A percentile compares a stretch with the other conserved stretches of the same genome.
These are phyloP conservation scores for Melanerpes aurifrons DNA, from an alignment of 2,113 vertebrate genomes.

Conservation along the genomic window DNA sequence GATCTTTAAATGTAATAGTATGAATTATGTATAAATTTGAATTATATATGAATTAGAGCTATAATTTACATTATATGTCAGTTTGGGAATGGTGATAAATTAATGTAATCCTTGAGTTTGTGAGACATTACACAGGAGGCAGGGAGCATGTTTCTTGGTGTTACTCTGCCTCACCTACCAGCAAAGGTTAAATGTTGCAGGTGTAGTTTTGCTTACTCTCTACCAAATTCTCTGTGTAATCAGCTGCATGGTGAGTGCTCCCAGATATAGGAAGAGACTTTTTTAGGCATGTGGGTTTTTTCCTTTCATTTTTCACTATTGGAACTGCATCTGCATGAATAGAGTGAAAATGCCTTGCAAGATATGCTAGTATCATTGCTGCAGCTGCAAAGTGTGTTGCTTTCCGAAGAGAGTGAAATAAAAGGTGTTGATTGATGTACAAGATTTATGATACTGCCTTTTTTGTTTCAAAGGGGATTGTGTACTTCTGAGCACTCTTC, in stretches of 20 bases:
- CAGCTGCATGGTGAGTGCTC: background rate
- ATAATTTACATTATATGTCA: background rate
- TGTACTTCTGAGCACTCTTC: background rate
- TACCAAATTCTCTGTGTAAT: background rate
- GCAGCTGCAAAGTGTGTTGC: background rate
- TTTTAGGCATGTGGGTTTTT: background rate
- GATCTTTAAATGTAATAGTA: background rate
- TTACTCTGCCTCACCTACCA: background rate
- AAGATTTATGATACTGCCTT: background rate
- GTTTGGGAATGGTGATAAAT: background rate
- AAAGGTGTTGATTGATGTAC: background rate
- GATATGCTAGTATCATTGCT: background rate
- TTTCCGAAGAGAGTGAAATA: background rate
- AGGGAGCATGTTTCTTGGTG: background rate
- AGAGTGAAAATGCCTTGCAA: background rate
- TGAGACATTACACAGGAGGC: background rate
- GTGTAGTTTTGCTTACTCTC: background rate
- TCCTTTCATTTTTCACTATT: background rate
- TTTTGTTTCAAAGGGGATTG: background rate
- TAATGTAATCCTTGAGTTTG: background rate
- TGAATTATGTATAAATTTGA: too few species aligned
- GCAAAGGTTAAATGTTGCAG: background rate
- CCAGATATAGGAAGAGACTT: background rate
- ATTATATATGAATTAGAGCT: too few species aligned
- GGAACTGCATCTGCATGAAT: background rate